These are phyloP conservation scores for Dasypogon diadema DNA, from an alignment of 2,888 invertebrate species.

Conservation along the genomic window DNA sequence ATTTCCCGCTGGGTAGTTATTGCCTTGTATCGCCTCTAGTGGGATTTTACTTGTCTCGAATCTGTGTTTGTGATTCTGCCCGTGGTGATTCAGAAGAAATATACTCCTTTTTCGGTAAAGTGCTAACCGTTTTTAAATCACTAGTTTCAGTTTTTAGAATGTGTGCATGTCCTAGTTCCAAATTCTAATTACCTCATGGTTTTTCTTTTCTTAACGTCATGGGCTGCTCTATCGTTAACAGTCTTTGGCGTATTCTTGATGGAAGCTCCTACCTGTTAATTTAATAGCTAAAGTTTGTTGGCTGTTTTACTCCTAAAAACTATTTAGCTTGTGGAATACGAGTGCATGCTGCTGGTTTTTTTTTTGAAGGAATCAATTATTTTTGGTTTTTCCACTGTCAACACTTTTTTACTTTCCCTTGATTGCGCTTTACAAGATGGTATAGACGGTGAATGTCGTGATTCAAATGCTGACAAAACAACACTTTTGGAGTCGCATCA, in stretches of 20 bases:
- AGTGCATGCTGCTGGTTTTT: conserved; percentile 56
- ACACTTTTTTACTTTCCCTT: background rate
- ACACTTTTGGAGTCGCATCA: conserved; percentile 16
- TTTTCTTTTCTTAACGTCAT: conserved; percentile 55
- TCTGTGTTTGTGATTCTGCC: too few relatives aligned
- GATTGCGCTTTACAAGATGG: background rate
- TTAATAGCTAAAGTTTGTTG: conserved; percentile 62
- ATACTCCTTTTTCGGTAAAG: conserved; percentile 66
- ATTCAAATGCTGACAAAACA: conserved; percentile 10
- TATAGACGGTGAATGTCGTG: conserved; percentile 30
- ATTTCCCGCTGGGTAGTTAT: too few relatives aligned
- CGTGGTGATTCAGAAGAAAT: conserved; percentile 64
- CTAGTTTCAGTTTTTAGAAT: background rate
- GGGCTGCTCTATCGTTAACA: conserved; percentile 61
- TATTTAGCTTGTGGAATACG: conserved; percentile 52
- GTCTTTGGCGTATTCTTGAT: conserved; percentile 67
- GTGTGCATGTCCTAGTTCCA: conserved; percentile 58
- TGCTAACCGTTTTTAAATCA: conserved; percentile 18
- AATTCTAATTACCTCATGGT: conserved; percentile 62
- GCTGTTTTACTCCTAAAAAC: conserved; percentile 17
- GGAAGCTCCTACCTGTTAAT: conserved; percentile 68
- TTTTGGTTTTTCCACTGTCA: background rate
- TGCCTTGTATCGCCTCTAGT: too few relatives aligned
- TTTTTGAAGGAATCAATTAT: conserved; percentile 57
- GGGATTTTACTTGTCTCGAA: too few relatives aligned